phyloP scores from a whole-genome alignment of 1,140 invertebrate genomes.

The Meloidogyne exigua region DNA sequence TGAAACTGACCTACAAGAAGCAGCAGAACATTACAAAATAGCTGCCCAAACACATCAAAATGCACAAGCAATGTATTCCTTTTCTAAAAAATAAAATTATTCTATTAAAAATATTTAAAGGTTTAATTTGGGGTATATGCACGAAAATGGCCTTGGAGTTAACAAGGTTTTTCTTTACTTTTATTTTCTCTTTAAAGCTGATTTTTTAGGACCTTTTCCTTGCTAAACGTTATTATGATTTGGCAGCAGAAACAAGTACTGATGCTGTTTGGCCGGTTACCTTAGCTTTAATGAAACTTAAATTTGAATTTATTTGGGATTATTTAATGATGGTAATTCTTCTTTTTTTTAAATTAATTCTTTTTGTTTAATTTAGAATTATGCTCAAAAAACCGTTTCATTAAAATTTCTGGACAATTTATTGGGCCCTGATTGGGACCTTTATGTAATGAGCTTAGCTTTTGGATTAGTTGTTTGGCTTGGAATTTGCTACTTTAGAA shows the following conservation, averaged over 20 bases:
- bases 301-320: slow-evolving; percentile 61
- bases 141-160: slow-evolving; percentile 91
- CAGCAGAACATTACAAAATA: slow-evolving; percentile 82
- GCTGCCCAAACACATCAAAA: slow-evolving; percentile 92
- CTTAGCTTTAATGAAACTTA: slow-evolving; percentile 84
- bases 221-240: slow-evolving; percentile 90
- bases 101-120: background rate
- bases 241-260: slow-evolving; percentile 86
- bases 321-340: slow-evolving; percentile 33
- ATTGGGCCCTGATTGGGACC: slow-evolving; percentile 49
- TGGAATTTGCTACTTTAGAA: slow-evolving; percentile 35
- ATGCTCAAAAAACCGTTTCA: slow-evolving; percentile 27
- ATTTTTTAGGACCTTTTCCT: slow-evolving; percentile 70
- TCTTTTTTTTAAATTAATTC: background rate
- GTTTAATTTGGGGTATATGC: slow-evolving; percentile 99
- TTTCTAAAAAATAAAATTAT: background rate
- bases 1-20: slow-evolving; percentile 84
- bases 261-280: slow-evolving; percentile 80
- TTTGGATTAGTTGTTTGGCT: slow-evolving; percentile 36
- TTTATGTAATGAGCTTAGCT: slow-evolving; percentile 45
- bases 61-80: slow-evolving; percentile 81
- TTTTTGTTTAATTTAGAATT: slow-evolving; percentile 21
- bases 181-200: background rate
- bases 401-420: slow-evolving; percentile 10
- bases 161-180: slow-evolving; percentile 68